Base-by-base conservation (phyloP, 2,113 vertebrate species). In the Peucedramus taeniatus region DNA sequence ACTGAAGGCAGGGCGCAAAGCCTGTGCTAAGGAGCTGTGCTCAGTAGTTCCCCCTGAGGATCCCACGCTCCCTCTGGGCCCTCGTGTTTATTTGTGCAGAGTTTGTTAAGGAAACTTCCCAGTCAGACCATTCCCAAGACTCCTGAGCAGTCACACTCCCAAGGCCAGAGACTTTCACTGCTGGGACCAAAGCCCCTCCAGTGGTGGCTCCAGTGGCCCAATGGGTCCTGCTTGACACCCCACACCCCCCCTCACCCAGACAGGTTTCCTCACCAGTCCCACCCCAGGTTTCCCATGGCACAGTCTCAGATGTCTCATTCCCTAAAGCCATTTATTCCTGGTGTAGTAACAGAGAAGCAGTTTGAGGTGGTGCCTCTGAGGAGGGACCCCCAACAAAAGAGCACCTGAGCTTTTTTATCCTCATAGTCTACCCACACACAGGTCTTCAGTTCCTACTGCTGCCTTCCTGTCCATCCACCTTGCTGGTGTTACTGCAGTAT, bases 11-110 rank as follows among this genome's bases (percentile, higher is more conserved):
- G 79, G 42, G 50, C 51, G 37, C 10, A 40, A 8, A n/a, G 19
- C 16, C 47, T 53, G 61, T 18, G 33, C 53, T 37, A 27, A 20
- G 42, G 24, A 17, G 15, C 61, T 35, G 39, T 26, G 30, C 61
- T 45, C 1, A 3, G 13, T 1, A 21, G 15, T 5, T 89, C 30
- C 45, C 35, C n/a, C 3, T 16, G 59, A 10, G 10, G 16, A 23
- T 35, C 69, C 69, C 4, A 2, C 9, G 4, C 26, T 63, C 39
- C 72, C 13, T 12, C 74, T 33, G 65, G 39, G 24, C 3, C 0
- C 2, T 26, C 0, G 0, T 3, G 30, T 37, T 75, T 44, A 71
- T 47, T 23, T 24, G 37, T 19, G 60, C 39, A 24, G 45, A 51
- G 65, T 12, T 20, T 59, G 30, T 15, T 60, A 3, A 51, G 54